These are phyloP conservation scores for Nothobranchius furzeri DNA, from an alignment of 2,113 vertebrate genomes.

Conservation along the genomic window DNA sequence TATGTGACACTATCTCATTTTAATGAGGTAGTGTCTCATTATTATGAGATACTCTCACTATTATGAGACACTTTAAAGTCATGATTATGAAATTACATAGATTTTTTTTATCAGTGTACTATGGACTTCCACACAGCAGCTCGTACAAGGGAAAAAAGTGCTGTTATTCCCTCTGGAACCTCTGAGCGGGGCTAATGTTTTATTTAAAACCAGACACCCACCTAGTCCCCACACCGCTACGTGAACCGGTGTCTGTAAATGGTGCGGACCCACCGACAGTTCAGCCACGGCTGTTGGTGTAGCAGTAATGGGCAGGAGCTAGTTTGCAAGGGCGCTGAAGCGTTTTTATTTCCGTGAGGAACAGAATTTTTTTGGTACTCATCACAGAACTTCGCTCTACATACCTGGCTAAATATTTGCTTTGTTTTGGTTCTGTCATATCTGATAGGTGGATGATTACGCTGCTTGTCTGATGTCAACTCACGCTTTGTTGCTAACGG, in stretches of 20 bases:
- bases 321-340: background rate
- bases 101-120: no score
- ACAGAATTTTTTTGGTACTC: background rate
- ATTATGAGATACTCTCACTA: no score
- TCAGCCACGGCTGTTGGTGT: background rate
- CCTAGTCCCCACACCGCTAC: background rate
- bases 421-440: background rate
- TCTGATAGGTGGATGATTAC: slow-evolving; percentile 31
- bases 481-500: slow-evolving; percentile 23
- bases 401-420: background rate
- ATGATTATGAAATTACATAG: no score
- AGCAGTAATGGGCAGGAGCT: background rate
- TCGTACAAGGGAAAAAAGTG: no score
- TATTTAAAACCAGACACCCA: background rate
- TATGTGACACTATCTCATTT: no score
- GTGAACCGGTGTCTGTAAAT: background rate
- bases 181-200: no score
- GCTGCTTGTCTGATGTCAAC: slow-evolving; percentile 6
- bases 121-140: no score
- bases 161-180: no score
- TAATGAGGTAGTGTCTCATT: no score
- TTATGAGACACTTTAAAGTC: no score
- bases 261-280: background rate
- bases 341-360: background rate
- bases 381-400: background rate